phyloP scores from a whole-genome alignment of 1,140 invertebrate species.

The Camponotus vicinus region DNA sequence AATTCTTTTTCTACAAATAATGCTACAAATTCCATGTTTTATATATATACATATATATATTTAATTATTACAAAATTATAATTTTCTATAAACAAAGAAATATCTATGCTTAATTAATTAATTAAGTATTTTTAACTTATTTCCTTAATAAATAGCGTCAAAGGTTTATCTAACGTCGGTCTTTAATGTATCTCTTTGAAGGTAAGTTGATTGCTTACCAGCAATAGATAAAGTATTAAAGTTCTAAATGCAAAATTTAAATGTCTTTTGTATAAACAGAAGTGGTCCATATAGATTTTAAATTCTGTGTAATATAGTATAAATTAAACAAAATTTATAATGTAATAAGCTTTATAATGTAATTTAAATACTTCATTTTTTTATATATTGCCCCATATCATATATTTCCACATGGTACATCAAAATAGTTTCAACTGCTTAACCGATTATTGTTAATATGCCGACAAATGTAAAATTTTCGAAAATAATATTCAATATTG shows the following conservation, averaged over 20 bases:
- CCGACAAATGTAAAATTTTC: conserved; percentile 16
- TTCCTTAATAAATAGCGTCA: neutral
- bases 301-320: conserved; percentile 1
- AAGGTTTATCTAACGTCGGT: neutral
- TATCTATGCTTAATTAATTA: too few relatives aligned
- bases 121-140: neutral
- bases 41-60: neutral
- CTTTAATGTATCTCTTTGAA: neutral
- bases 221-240: conserved; percentile 7
- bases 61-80: too few relatives aligned
- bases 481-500: neutral
- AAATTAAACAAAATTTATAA: neutral
- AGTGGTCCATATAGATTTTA: neutral
- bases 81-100: too few relatives aligned
- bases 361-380: neutral
- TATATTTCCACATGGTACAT: neutral
- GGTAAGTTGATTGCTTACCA: neutral
- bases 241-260: neutral
- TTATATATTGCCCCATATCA: too few relatives aligned
- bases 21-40: too few relatives aligned
- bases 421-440: neutral
- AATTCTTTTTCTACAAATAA: too few relatives aligned
- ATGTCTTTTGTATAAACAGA: neutral
- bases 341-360: neutral
- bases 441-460: conserved; percentile 17